A percentile compares a stretch with the other conserved stretches of the same genome.
These are phyloP conservation scores for Nothoprocta perdicaria DNA, from an alignment of 2,113 vertebrate species.

Conservation along the genomic window DNA sequence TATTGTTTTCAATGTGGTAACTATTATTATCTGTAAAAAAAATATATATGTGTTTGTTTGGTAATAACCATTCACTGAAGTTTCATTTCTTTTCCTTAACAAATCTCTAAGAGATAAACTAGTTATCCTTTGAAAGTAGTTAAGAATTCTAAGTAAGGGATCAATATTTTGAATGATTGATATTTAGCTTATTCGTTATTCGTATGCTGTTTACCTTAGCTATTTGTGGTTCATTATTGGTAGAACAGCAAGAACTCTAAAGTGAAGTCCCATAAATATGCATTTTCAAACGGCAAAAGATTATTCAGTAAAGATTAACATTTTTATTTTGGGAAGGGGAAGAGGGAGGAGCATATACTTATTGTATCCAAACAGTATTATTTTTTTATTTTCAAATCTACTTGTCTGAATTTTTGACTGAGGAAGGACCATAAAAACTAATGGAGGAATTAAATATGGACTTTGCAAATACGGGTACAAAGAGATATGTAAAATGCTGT, in stretches of 20 bases:
- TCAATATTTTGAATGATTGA: constrained; percentile 49
- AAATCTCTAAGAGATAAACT: constrained; percentile 14
- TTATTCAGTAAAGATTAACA: constrained; percentile 10
- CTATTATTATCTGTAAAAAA: not conserved
- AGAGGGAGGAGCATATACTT: not conserved
- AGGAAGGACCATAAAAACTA: constrained; percentile 42
- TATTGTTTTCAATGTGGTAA: not conserved
- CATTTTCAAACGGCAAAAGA: constrained; percentile 8
- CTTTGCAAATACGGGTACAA: constrained; percentile 62
- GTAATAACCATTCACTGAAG: not conserved
- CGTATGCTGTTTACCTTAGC: constrained; percentile 29
- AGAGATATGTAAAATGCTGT: constrained; percentile 68
- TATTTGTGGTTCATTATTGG: constrained; percentile 18
- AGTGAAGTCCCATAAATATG: constrained; percentile 33
- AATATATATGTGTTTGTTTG: not conserved
- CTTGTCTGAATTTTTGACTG: not conserved
- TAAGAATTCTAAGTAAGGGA: constrained; percentile 34
- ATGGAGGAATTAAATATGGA: constrained; percentile 54
- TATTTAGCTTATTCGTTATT: constrained; percentile 50
- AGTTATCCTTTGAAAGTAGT: constrained; percentile 9
- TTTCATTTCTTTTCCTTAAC: not conserved
- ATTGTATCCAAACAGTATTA: not conserved
- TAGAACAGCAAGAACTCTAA: not conserved
- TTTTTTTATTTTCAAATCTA: constrained; percentile 7
- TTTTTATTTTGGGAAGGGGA: not conserved